Evolutionary conservation across 2,888 invertebrate genomes (phyloP).

Genomic region (Vandiemenella viatica): DNA sequence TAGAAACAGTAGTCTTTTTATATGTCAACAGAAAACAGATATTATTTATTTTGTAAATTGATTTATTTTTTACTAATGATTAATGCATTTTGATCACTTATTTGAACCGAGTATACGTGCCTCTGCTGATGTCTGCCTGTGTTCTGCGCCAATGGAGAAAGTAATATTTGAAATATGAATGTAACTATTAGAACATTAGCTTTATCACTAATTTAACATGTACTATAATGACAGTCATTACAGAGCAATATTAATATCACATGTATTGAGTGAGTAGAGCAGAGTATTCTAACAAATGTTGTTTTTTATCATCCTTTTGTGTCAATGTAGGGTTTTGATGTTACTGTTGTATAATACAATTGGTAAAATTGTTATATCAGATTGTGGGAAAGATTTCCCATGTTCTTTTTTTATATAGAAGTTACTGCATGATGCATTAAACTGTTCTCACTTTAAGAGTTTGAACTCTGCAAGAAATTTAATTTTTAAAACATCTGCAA

Average conservation of each 20-base stretch:
- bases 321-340: slow-evolving; percentile 1
- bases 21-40: slow-evolving; percentile 9
- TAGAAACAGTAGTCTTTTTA: slow-evolving; percentile 12
- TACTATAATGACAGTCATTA: no score
- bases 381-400: no score
- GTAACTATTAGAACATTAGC: slow-evolving; percentile 10
- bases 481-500: background rate
- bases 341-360: background rate
- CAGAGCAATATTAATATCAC: slow-evolving; percentile 8
- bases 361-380: no score
- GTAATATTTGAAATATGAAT: slow-evolving; percentile 6
- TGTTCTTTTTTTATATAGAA: background rate
- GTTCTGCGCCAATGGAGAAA: slow-evolving; percentile 7
- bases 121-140: slow-evolving; percentile 6
- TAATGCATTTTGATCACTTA: slow-evolving; percentile 16
- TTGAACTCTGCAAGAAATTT: no score
- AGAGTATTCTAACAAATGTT: slow-evolving; percentile 13
- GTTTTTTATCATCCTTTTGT: slow-evolving; percentile 7
- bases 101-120: slow-evolving; percentile 1
- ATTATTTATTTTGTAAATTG: slow-evolving; percentile 13
- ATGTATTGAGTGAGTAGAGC: slow-evolving; percentile 8
- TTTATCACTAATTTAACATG: slow-evolving; percentile 10
- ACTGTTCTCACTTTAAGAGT: no score
- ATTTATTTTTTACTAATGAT: slow-evolving; percentile 9
- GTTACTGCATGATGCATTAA: background rate